Evolutionary conservation across 2,113 vertebrate species (phyloP).

Genomic region (Menidia beryllina): DNA sequence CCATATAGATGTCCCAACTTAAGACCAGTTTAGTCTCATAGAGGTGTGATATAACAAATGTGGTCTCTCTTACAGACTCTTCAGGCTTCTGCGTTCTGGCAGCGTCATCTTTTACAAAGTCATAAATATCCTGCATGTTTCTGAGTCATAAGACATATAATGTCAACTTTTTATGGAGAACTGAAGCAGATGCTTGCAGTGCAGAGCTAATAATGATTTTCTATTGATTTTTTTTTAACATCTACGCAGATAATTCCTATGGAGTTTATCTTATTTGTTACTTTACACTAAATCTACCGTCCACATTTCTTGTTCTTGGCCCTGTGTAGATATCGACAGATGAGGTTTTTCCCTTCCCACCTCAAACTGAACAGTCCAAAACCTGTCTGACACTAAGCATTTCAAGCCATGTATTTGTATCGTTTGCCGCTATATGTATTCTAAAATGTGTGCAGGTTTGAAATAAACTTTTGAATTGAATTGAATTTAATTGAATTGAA

Average conservation of each 20-base stretch:
- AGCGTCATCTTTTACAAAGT: slow-evolving; percentile 13
- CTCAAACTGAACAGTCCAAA: too few species aligned
- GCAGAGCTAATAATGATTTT: neutral
- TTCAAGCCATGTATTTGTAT: too few species aligned
- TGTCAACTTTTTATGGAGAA: neutral
- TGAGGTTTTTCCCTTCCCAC: too few species aligned
- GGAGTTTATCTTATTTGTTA: neutral
- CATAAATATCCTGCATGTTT: slow-evolving; percentile 17
- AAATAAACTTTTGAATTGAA: too few species aligned
- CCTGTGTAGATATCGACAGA: too few species aligned
- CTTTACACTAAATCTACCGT: neutral
- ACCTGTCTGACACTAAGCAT: too few species aligned
- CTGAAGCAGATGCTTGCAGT: neutral
- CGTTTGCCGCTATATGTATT: too few species aligned
- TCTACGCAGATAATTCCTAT: accelerated
- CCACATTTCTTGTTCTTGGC: neutral
- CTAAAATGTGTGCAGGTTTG: too few species aligned
- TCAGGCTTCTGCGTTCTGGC: slow-evolving; percentile 10
- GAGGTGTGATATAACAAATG: neutral
- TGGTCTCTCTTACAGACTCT: slow-evolving; percentile 1
- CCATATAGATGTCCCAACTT: too few species aligned
- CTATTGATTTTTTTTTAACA: too few species aligned
- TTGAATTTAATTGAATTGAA: too few species aligned
- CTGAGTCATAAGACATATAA: slow-evolving; percentile 15
- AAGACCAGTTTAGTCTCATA: too few species aligned